Evolutionary conservation across 2,888 invertebrate species (phyloP).

Genomic region (Rhorus exstirpatorius): DNA sequence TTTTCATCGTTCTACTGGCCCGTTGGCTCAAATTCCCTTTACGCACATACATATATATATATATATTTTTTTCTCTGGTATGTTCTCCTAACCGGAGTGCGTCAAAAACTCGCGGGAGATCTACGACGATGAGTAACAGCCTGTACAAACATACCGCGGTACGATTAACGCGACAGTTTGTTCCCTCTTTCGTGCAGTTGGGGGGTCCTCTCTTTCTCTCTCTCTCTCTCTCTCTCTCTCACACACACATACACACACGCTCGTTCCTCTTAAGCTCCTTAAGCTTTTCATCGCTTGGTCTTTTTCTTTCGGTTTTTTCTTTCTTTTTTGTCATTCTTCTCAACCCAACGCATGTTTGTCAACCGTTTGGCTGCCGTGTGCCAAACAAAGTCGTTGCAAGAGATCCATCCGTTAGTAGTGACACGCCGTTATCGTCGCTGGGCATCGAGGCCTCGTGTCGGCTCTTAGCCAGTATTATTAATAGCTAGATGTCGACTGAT

Average conservation of each 20-base stretch:
- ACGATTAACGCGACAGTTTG: constrained; percentile 71
- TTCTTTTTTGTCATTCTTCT: constrained; percentile 35
- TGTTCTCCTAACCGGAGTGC: constrained; percentile 34
- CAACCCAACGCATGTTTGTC: constrained; percentile 80
- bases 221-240: constrained; percentile 35
- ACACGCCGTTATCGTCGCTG: constrained; percentile 72
- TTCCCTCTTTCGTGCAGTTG: constrained; percentile 57
- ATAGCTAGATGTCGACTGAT: constrained; percentile 77
- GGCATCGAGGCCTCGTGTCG: constrained; percentile 54
- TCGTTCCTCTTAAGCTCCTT: constrained; percentile 16
- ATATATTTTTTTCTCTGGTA: constrained; percentile 20
- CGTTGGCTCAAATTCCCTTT: constrained; percentile 30
- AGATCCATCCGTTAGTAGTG: constrained; percentile 72
- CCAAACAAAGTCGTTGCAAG: constrained; percentile 80
- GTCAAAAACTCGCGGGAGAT: constrained; percentile 62
- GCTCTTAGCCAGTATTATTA: constrained; percentile 76
- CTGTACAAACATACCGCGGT: constrained; percentile 71
- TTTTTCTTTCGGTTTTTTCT: constrained; percentile 45
- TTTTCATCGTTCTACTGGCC: constrained; percentile 55
- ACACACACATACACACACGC: too few species aligned
- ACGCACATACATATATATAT: constrained; percentile 1
- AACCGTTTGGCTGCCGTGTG: constrained; percentile 78
- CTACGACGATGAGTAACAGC: constrained; percentile 70
- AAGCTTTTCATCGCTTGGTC: constrained; percentile 56
- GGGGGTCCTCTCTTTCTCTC: constrained; percentile 56